These are phyloP conservation scores for Lindbergichthys nudifrons DNA, from an alignment of 2,797 vertebrate species.

Conservation along the genomic window DNA sequence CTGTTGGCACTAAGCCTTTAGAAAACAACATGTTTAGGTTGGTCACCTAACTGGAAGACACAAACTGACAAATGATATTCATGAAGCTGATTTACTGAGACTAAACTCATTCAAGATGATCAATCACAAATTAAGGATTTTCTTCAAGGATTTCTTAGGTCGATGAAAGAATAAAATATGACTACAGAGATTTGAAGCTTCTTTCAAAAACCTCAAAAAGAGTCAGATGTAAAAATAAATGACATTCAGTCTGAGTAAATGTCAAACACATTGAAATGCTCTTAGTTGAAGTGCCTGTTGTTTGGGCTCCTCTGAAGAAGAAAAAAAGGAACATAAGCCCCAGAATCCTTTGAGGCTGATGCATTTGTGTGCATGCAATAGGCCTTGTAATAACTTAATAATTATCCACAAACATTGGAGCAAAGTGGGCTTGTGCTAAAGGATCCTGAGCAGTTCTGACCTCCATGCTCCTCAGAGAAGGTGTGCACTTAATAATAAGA, in stretches of 20 bases:
- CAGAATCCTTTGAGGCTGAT: neutral
- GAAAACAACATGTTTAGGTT: too few species aligned
- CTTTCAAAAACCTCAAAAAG: too few species aligned
- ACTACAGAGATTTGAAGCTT: too few species aligned
- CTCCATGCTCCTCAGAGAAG: neutral
- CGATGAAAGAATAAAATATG: too few species aligned
- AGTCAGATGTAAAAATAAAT: too few species aligned
- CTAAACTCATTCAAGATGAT: too few species aligned
- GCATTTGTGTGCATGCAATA: neutral
- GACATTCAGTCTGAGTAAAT: neutral
- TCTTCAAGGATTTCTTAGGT: too few species aligned
- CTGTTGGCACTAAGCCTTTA: too few species aligned
- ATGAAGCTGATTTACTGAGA: too few species aligned
- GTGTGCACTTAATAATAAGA: neutral
- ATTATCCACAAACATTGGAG: neutral
- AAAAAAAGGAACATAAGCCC: neutral
- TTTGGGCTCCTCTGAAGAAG: neutral
- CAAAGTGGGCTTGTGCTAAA: neutral
- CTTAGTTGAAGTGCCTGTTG: neutral
- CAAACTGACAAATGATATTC: too few species aligned
- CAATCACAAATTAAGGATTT: too few species aligned
- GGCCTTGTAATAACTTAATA: neutral
- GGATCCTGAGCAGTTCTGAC: neutral
- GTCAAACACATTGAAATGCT: neutral
- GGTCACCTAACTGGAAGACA: too few species aligned